These are phyloP conservation scores for Mesorhabditis belari DNA, from an alignment of 2,888 invertebrate genomes.

Conservation along the genomic window DNA sequence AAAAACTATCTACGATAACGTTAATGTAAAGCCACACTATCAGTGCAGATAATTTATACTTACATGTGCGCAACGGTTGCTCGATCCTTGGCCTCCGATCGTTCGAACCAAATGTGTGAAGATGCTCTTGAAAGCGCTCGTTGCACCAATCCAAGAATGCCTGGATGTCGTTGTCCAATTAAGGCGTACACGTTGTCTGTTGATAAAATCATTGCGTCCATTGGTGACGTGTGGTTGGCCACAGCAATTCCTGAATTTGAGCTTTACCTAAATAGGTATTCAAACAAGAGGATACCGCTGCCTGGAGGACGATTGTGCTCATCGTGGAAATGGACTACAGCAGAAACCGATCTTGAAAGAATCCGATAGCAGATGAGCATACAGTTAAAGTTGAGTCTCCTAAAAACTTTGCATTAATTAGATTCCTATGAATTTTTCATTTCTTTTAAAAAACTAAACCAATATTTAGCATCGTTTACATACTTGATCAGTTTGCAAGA, in stretches of 20 bases:
- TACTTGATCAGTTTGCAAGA: neutral
- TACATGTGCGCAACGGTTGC: constrained; percentile 78
- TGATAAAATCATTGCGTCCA: constrained; percentile 79
- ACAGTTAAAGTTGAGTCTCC: constrained; percentile 58
- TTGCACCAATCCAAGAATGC: constrained; percentile 72
- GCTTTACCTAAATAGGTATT: neutral
- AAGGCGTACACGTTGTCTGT: constrained; percentile 79
- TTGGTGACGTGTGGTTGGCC: constrained; percentile 89
- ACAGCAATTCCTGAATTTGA: constrained; percentile 72
- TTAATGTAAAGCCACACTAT: too few relatives aligned
- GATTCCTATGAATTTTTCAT: neutral
- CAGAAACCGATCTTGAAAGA: constrained; percentile 71
- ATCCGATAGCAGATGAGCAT: constrained; percentile 74
- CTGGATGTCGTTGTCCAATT: constrained; percentile 93
- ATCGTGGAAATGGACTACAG: constrained; percentile 59
- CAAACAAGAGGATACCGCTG: constrained; percentile 12
- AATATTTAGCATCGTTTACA: neutral
- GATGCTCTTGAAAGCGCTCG: constrained; percentile 84
- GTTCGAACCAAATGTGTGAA: constrained; percentile 96
- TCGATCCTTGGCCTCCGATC: constrained; percentile 87
- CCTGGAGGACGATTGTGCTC: constrained; percentile 26
- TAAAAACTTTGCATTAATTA: constrained; percentile 5
- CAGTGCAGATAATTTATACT: too few relatives aligned
- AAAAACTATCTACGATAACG: too few relatives aligned
- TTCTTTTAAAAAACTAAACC: neutral